Base-by-base conservation (phyloP, 2,113 vertebrate species). In the Anarrhichthys ocellatus region DNA sequence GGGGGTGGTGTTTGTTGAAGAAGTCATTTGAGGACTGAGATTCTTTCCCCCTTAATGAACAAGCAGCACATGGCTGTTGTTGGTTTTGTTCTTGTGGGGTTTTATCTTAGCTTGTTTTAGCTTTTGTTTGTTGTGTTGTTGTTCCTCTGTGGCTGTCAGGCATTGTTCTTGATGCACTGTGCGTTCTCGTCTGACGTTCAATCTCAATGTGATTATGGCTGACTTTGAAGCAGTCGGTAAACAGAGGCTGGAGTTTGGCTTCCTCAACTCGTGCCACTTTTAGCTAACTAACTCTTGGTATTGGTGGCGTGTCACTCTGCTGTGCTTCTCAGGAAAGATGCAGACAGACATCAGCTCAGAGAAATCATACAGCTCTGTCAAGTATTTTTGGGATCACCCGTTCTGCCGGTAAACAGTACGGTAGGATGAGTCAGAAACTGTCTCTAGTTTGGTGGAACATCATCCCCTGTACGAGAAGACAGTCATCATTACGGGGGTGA, bases 311-410 rank as follows among this genome's bases (percentile, higher is more conserved):
- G 46, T 85, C 27, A 3, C 66, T 73, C 64, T 34, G 10, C 46
- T 82, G 22, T 18, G 50, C 78, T 83, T 52, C 76, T 83, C 63
- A 34, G 58, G 63, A 83, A 88, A 76, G 76, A 76, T 61, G 65
- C 72, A 87, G 59, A 64, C 56, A 22, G 15, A 15, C 10, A 50
- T 54, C 66, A 62, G 27, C 75, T 42, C 24, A 40, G 72, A 66
- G 38, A 78, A 34, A 75, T 84, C 80, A 38, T 32, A 63, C 56
- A 69, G 59, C 65, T 62, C 61, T 67, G 76, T 68, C 56, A 81
- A 11, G 80, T 88, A 85, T 90, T 92, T 92, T 85, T 62, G 62
- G 65, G 69, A 73, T 86, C 78, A 76, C 73, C 66, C 29, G 4
- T 78, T 84, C 73, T 6, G 24, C 73, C 68, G n/a, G 48, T 27